A percentile compares a stretch with the other conserved stretches of the same genome.
phyloP scores from a whole-genome alignment of 2,797 vertebrate species.

The Pseudochirops corinnae region DNA sequence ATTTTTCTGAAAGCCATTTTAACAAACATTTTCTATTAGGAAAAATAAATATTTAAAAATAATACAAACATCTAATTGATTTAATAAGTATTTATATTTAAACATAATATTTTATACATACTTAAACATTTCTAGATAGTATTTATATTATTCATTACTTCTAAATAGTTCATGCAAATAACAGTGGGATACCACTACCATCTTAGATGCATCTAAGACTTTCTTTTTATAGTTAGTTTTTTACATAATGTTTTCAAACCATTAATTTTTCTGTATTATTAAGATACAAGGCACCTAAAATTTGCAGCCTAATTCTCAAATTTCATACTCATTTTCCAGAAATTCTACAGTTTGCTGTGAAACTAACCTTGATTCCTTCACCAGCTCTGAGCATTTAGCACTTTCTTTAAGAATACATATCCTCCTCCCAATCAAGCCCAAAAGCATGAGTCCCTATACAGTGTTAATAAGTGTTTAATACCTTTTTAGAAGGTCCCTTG shows the following conservation, averaged over 20 bases:
- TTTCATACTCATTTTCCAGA: conserved; percentile 2
- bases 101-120: not conserved
- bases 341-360: conserved; percentile 25
- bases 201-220: not conserved
- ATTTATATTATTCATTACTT: not conserved
- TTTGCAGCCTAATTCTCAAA: conserved; percentile 22
- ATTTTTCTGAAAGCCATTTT: not conserved
- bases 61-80: not conserved
- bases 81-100: not conserved
- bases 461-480: conserved; percentile 20
- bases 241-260: not conserved
- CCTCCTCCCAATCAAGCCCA: conserved; percentile 18
- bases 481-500: conserved; percentile 5
- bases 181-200: not conserved
- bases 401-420: not conserved
- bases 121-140: not conserved
- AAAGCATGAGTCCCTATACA: conserved; percentile 48
- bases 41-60: not conserved
- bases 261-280: not conserved
- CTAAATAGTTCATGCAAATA: not conserved
- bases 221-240: not conserved
- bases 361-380: conserved; percentile 26
- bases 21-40: not conserved
- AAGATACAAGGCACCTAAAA: not conserved
- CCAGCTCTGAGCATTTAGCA: conserved; percentile 8